Percentiles rank a stretch among this genome's conserved stretches.
Evolutionary conservation across 2,888 invertebrate genomes (phyloP).

Genomic region (Anorthoa munda): DNA sequence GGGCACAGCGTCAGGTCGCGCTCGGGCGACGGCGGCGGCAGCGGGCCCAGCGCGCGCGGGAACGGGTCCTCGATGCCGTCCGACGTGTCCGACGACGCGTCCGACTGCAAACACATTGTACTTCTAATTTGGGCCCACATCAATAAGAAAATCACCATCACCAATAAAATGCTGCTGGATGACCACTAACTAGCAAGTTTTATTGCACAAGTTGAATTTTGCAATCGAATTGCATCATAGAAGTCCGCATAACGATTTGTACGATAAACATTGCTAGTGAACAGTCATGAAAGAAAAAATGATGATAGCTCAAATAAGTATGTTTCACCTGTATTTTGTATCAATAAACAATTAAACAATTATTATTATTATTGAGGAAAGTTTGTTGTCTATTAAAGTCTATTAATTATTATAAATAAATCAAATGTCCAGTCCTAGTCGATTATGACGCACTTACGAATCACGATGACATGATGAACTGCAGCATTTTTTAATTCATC

Average conservation of each 20-base stretch:
- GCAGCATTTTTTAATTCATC: neutral
- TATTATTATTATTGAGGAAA: too few species aligned
- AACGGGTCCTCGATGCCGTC: conserved; percentile 92
- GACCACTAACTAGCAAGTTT: conserved; percentile 3
- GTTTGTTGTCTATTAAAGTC: too few species aligned
- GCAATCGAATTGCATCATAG: neutral
- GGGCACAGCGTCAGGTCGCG: conserved; percentile 93
- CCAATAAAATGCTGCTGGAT: neutral
- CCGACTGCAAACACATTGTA: conserved; percentile 71
- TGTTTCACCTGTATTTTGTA: too few species aligned
- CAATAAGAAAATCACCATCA: neutral
- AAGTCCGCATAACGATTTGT: neutral
- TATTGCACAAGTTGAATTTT: neutral
- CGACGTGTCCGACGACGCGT: conserved; percentile 88
- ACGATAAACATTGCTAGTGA: neutral
- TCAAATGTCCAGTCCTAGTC: too few species aligned
- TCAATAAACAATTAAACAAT: too few species aligned
- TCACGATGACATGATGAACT: neutral
- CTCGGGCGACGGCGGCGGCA: conserved; percentile 92
- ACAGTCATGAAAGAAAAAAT: neutral
- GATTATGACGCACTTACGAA: too few species aligned
- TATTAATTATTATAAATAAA: too few species aligned
- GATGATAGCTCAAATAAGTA: neutral
- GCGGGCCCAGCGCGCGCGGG: conserved; percentile 87
- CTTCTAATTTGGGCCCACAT: neutral